Conservation (phyloP, 2,113 vertebrate genomes). For the Actenoides lindsayi region DNA sequence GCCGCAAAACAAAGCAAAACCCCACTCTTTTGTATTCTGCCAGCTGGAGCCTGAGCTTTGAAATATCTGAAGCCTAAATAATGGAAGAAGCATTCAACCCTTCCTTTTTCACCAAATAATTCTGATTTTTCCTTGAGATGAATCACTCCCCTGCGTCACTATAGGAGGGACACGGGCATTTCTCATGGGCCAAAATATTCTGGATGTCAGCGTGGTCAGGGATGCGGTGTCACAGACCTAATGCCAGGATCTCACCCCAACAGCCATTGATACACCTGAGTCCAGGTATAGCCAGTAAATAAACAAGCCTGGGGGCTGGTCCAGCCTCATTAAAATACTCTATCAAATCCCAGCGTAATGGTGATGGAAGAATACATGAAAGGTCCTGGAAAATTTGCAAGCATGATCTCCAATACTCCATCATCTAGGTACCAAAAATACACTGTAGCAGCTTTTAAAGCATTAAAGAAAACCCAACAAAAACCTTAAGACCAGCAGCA, state of each 20-base stretch:
- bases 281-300: not conserved
- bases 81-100: not conserved
- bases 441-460: not conserved
- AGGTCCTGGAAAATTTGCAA: not conserved
- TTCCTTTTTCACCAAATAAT: not conserved
- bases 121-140: not conserved
- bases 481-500: not conserved
- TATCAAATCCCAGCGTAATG: not conserved
- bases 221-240: not conserved
- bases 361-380: not conserved
- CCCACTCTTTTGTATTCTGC: conserved; percentile 26
- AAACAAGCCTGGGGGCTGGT: not conserved
- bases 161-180: not conserved
- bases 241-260: not conserved
- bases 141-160: not conserved
- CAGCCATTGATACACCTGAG: not conserved
- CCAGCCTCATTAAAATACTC: not conserved
- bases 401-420: not conserved
- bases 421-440: not conserved
- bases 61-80: conserved; percentile 17
- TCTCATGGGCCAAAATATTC: not conserved
- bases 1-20: conserved; percentile 28
- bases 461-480: not conserved
- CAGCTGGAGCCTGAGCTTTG: conserved; percentile 38
- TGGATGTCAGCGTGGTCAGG: not conserved